Evolutionary conservation across 2,797 vertebrate species (phyloP).

Genomic region (Odontamblyopus rebecca): DNA sequence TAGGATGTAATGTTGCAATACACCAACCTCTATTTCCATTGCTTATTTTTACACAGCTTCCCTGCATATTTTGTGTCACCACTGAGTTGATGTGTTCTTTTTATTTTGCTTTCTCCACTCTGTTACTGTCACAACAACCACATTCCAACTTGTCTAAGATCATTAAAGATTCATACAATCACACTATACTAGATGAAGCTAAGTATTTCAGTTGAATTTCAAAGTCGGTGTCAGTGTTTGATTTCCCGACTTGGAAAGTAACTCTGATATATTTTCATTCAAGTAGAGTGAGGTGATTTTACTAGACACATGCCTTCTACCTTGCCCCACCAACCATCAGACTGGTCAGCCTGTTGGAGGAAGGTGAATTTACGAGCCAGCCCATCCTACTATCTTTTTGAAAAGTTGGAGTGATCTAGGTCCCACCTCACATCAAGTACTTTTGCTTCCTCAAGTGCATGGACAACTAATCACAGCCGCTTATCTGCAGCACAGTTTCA

Average conservation of each 20-base stretch:
- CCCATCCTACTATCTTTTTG: background rate
- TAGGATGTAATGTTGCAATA: background rate
- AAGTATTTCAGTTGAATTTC: conserved; percentile 7
- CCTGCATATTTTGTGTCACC: conserved; percentile 3
- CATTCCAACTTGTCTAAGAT: conserved; percentile 12
- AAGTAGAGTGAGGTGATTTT: background rate
- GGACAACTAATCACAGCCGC: background rate
- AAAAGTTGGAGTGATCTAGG: background rate
- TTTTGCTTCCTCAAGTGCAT: background rate
- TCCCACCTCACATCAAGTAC: background rate
- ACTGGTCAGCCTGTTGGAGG: background rate
- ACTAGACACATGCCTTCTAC: background rate
- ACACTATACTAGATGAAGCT: conserved; percentile 6
- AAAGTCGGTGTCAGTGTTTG: conserved; percentile 5
- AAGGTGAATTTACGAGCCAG: background rate
- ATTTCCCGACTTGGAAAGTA: background rate
- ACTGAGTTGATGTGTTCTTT: conserved; percentile 13
- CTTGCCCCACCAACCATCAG: background rate
- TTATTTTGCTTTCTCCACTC: conserved; percentile 15
- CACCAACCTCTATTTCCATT: background rate
- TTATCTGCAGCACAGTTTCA: background rate
- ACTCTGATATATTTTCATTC: background rate
- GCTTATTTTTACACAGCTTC: conserved; percentile 11
- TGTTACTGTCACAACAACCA: conserved; percentile 5
- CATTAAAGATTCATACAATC: conserved; percentile 20